Base-by-base conservation (phyloP, 1,140 invertebrate genomes). In the Conus ventricosus region DNA sequence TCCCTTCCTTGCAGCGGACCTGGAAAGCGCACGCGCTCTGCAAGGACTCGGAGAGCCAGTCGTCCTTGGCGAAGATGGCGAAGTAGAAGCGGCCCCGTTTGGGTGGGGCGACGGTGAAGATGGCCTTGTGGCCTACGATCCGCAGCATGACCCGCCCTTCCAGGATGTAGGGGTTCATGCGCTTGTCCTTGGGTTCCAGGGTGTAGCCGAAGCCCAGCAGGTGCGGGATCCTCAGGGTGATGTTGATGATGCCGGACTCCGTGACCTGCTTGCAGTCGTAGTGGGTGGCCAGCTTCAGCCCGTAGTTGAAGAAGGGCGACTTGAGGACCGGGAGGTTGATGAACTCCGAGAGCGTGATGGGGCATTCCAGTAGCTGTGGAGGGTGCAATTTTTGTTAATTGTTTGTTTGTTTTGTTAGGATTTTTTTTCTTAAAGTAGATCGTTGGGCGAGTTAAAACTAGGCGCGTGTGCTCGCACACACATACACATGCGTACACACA, bases 291-390 rank as follows among this genome's bases (percentile, higher is more conserved):
- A 94, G 94, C 53, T 93, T 92, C n/a, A 94, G 89, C n/a, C 93
- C 92, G 67, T 91, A 92, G 84, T 93, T 94, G 87, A 94, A 94
- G 85, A 95, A 95, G 60, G 95, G 94, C 5, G 95, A 95, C 87
- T 95, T 95, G 13, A 95, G 92, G n/a, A 95, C 91, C 3, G 96
- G 96, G 25, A 96, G 92, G 81, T 93, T 92, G 60, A 96, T 96
- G 92, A 96, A 96, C 81, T 96, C 94, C 8, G 95, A 94, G 85
- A 96, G 91, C 13, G 94, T 95, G 39, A 96, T 92, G 10, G 96
- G 95, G 88, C 93, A 94, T 89, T 95, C 94, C 86, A 96, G 92
- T 27, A 96, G 94, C 94, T 87, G 71, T 11, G 67, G 67, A 60
- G 1, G 5, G 57, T 60, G 15, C 57, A 60, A 4, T 60, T 60